phyloP scores from a whole-genome alignment of 2,797 vertebrate genomes.

The Lacerta bilineata region DNA sequence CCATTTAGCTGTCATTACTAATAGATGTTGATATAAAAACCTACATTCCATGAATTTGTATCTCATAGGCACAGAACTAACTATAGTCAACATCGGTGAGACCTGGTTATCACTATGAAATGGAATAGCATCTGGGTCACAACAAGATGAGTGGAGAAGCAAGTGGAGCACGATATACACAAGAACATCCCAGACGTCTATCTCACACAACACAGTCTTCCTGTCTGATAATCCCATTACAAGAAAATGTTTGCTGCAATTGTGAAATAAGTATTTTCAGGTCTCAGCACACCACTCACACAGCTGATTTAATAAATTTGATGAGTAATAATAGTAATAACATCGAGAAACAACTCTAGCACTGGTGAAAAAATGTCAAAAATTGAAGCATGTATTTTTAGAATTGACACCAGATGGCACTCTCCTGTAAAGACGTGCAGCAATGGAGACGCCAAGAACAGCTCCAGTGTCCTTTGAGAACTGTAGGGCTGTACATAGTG shows the following conservation, averaged over 20 bases:
- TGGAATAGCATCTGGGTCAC: neutral
- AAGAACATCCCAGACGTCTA: neutral
- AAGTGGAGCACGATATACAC: neutral
- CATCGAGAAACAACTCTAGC: neutral
- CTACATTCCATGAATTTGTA: neutral
- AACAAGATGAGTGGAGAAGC: neutral
- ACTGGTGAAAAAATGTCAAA: fast-evolving
- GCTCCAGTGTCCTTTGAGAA: neutral
- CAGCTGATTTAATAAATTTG: neutral
- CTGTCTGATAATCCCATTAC: neutral
- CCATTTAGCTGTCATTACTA: neutral
- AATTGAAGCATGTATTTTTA: neutral
- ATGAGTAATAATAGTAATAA: neutral
- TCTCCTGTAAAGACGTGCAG: fast-evolving
- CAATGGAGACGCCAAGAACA: fast-evolving
- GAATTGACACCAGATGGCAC: neutral
- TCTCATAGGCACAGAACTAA: too few relatives aligned
- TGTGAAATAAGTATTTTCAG: neutral
- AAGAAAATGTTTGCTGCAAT: neutral
- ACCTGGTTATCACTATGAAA: too few relatives aligned
- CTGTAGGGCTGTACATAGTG: neutral
- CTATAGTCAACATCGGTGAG: too few relatives aligned
- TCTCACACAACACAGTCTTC: neutral
- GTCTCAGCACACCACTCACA: neutral
- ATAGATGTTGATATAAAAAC: neutral